Evolutionary conservation across 2,113 vertebrate species (phyloP).

Genomic region (Corapipo altera): DNA sequence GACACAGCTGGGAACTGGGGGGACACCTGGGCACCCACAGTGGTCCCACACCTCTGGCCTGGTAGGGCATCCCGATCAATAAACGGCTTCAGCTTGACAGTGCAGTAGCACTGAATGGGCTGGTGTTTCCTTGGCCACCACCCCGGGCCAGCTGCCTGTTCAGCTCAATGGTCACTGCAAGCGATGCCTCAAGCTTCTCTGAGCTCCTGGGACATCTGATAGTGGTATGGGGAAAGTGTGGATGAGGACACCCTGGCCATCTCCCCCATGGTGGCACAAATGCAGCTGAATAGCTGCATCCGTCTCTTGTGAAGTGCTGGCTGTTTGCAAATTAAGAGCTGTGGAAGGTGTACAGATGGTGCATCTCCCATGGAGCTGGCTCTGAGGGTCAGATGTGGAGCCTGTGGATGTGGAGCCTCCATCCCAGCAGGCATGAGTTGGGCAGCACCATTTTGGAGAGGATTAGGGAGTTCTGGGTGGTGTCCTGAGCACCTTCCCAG

Average conservation of each 20-base stretch:
- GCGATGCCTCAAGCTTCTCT: not conserved
- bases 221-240: not conserved
- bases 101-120: not conserved
- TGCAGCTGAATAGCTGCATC: not conserved
- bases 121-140: not conserved
- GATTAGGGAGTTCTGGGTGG: not conserved
- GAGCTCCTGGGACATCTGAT: not conserved
- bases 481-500: not conserved
- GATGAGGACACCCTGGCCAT: too few species aligned
- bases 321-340: not conserved
- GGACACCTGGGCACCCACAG: rapidly evolving
- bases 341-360: not conserved
- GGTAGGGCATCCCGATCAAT: not conserved
- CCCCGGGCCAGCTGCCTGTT: not conserved
- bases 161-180: not conserved
- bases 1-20: not conserved
- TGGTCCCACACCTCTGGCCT: not conserved
- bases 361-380: not conserved
- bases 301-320: not conserved
- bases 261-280: not conserved
- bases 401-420: not conserved
- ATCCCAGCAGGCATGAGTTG: not conserved
- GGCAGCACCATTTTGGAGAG: not conserved
- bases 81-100: not conserved
- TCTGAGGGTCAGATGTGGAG: not conserved